Evolutionary conservation across 2,113 vertebrate genomes (phyloP), one percentile per base, ranked within the genome.

Genomic region (Oreamnos americanus): DNA sequence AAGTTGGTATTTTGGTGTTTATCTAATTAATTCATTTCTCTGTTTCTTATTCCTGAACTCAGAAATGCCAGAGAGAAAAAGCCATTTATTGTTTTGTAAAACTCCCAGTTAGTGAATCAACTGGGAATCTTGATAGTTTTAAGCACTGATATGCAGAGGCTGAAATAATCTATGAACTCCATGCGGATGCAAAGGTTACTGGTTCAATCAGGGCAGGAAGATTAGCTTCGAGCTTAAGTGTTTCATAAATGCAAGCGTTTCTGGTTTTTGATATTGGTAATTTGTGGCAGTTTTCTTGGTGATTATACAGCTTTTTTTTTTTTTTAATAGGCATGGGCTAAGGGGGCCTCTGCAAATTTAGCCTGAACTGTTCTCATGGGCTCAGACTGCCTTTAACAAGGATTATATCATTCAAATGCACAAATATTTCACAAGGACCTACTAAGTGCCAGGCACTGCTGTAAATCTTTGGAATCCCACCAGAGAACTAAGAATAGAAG

Each of bases 1-100:
- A 95, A 55, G 62, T 84, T 71, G 82, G 82, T 87, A 82, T 96
- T 84, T 94, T 96, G 25, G 76, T 85, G 17, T 53, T 53, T 0
- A 11, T 60, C 76, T 97, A 92, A 94, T 96, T 89, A 93, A 94
- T 96, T 84, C 67, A 94, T 89, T 92, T 90, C 86, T 83, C 39
- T 92, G 39, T 58, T 93, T 36, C 36, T 94, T 95, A 60, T 78
- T 94, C 89, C 76, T 97, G 26, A 90, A 83, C 58, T 55, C 45
- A 93, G 83, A 96, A 91, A 95, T 25, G 23, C 90, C 87, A 89
- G 60, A 57, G 83, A n/a, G n/a, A 36, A 96, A 53, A 76, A 76
- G 74, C 96, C 95, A 96, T 96, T 97, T 98, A 96, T 95, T 90
- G 62, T 96, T 98, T 96, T 92, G 96, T 97, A 96, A 97, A 94